These are phyloP conservation scores for Lutraria lutraria DNA, from an alignment of 2,888 invertebrate genomes.

Conservation along the genomic window DNA sequence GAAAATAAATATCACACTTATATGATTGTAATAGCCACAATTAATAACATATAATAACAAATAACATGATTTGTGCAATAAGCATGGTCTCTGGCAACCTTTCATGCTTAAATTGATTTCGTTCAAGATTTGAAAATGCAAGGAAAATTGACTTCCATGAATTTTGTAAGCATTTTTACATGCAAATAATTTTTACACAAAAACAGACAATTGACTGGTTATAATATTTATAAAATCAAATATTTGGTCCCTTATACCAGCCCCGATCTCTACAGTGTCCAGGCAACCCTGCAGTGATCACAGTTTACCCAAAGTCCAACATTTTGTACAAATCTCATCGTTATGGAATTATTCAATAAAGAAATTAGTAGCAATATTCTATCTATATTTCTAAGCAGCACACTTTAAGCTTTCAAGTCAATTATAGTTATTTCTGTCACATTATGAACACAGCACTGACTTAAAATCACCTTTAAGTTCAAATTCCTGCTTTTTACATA, in stretches of 20 bases:
- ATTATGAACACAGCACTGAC: slow-evolving; percentile 75
- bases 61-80: background rate
- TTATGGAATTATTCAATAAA: background rate
- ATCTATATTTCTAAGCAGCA: slow-evolving; percentile 1
- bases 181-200: slow-evolving; percentile 5
- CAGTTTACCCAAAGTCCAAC: background rate
- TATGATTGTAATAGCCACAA: background rate
- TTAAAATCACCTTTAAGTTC: slow-evolving; percentile 65
- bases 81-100: background rate
- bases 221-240: background rate
- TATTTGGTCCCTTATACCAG: slow-evolving; percentile 8
- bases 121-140: background rate
- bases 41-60: background rate
- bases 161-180: slow-evolving; percentile 3
- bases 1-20: background rate
- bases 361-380: background rate
- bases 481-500: slow-evolving; percentile 66
- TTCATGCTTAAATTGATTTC: background rate
- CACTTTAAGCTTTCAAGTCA: slow-evolving; percentile 6
- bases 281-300: background rate
- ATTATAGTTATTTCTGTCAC: background rate
- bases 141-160: background rate
- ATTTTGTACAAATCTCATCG: slow-evolving; percentile 10
- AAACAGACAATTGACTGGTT: background rate
- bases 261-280: background rate